Evolutionary conservation across 2,888 invertebrate genomes (phyloP), one percentile per base, ranked within the genome.

Genomic region (Mellilla xanthometata): DNA sequence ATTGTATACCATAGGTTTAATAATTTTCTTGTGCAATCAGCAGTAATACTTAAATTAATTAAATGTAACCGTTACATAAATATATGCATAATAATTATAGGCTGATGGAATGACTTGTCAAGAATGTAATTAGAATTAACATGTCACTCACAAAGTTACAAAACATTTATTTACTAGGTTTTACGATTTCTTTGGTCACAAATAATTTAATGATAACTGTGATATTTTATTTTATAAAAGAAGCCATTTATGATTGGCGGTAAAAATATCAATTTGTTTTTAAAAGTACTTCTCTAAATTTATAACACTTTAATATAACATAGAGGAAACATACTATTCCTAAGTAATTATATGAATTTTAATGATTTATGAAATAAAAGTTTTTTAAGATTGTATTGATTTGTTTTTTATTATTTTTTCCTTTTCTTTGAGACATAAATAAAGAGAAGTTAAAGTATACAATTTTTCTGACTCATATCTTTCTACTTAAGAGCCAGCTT

Each of bases 221-320:
- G 88, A 89, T 89, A 89, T 87, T 89, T 88, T 85, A 84, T 86
- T 86, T 86, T 85, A 86, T 73, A 79, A 70, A 76, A 76, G 76
- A 76, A 78, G 85, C 86, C 86, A 78, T 66, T 51, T 60, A 58
- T 63, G 52, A 74, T 71, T 80, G 87, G 87, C 81, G 68, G 76
- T 81, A 83, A 86, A 84, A 78, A 72, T 68, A 70, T 75, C 73
- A 76, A 77, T 77, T 74, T 65, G 76, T 74, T 65, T 46, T 49
- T 39, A 36, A 52, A 54, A 55, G 43, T 49, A 49, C 49, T 41
- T 43, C 63, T 62, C 58, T 62, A 58, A 59, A 62, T 54, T 58
- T 55, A 58, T 60, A 46, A 51, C 51, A 23, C 51, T 49, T 12
- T 43, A 46, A 49, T 19, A 39, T 53, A 47, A 39, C 38, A 34